Evolutionary conservation across 2,113 vertebrate species (phyloP).

Genomic region (Platanista minor): DNA sequence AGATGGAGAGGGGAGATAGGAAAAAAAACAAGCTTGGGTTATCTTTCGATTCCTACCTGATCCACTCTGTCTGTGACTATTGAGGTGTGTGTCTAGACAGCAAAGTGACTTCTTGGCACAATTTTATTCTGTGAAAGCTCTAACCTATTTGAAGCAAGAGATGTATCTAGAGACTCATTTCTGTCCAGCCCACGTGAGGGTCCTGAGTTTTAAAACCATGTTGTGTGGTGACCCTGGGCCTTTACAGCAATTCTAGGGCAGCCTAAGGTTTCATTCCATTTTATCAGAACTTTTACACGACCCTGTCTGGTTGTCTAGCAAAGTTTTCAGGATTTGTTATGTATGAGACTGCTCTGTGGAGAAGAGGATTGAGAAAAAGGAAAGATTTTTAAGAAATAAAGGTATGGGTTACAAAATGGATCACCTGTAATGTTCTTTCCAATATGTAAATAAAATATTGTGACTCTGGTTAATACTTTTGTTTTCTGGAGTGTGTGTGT

Average conservation of each 20-base stretch:
- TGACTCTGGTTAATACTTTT: neutral
- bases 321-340: neutral
- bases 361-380: neutral
- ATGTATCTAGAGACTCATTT: neutral
- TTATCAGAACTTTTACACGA: neutral
- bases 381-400: neutral
- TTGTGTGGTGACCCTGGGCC: neutral
- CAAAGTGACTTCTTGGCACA: neutral
- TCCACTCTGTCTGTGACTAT: neutral
- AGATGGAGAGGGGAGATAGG: rapidly evolving
- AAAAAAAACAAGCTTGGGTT: neutral
- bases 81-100: neutral
- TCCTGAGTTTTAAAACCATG: neutral
- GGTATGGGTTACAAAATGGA: neutral
- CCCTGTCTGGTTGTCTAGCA: neutral
- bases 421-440: neutral
- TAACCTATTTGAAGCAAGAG: neutral
- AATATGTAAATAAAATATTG: neutral
- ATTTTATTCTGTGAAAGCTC: neutral
- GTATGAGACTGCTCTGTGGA: neutral
- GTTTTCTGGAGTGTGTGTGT: neutral
- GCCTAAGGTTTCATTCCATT: neutral
- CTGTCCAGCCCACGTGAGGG: neutral
- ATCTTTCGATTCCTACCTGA: neutral
- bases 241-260: neutral